Evolutionary conservation across 2,113 vertebrate species (phyloP).

Genomic region (Scartelaos histophorus): DNA sequence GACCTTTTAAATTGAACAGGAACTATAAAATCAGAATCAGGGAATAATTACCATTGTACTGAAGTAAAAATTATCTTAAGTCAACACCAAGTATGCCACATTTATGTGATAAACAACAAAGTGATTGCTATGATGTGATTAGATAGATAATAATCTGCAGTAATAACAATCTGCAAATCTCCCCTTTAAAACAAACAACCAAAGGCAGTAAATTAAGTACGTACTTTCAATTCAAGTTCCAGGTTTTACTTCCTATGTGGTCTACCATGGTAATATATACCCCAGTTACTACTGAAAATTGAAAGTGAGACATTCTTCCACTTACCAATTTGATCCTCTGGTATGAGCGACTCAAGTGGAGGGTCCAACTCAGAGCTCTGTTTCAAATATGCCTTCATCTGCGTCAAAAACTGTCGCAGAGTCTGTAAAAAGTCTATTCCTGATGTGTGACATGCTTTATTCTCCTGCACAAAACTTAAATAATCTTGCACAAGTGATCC

Average conservation of each 20-base stretch:
- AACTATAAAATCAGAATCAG: too few species aligned
- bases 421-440: conserved; percentile 91
- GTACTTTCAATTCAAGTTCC: not conserved
- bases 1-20: too few species aligned
- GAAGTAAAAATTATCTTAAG: too few species aligned
- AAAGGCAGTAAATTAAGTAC: not conserved
- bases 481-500: conserved; percentile 96
- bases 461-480: conserved; percentile 91
- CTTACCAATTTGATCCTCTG: conserved; percentile 96
- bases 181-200: too few species aligned
- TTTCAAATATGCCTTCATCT: conserved; percentile 93
- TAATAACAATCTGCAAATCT: too few species aligned
- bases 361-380: conserved; percentile 95
- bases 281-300: too few species aligned
- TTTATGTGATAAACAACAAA: too few species aligned
- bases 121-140: too few species aligned
- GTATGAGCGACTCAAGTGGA: conserved; percentile 91
- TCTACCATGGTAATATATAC: not conserved
- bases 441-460: conserved; percentile 89
- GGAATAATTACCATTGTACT: too few species aligned
- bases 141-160: too few species aligned
- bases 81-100: too few species aligned
- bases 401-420: conserved; percentile 94
- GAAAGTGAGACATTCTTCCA: not conserved
- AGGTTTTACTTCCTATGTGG: conserved; percentile 3